These are phyloP conservation scores for Castor canadensis DNA, from an alignment of 2,113 vertebrate genomes.

Conservation along the genomic window DNA sequence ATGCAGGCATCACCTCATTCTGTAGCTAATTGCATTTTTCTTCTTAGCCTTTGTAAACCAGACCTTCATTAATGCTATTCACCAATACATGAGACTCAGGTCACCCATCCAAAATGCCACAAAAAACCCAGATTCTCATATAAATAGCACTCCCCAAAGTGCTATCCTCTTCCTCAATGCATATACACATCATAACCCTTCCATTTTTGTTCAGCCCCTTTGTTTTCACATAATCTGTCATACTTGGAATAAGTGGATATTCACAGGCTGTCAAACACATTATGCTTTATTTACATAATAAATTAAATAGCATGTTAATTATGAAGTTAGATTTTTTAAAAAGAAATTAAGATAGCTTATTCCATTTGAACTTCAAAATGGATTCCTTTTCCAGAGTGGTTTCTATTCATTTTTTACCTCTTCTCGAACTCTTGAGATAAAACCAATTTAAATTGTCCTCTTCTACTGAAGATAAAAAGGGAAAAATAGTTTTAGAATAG, in stretches of 20 bases:
- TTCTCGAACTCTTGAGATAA: constrained; percentile 26
- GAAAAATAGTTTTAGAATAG: neutral
- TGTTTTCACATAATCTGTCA: constrained; percentile 52
- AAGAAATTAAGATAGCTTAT: no score
- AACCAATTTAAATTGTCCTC: neutral
- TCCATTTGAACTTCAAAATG: neutral
- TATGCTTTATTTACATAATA: neutral
- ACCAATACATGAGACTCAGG: constrained; percentile 48
- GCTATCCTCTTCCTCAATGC: neutral
- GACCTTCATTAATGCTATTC: constrained; percentile 69
- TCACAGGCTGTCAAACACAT: no score
- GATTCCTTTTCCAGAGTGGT: constrained; percentile 7
- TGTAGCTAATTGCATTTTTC: constrained; percentile 57
- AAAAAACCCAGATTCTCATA: no score
- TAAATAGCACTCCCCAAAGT: constrained; percentile 15
- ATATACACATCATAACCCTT: neutral
- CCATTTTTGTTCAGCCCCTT: neutral
- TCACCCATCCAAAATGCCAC: constrained; percentile 71
- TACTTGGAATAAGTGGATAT: constrained; percentile 9
- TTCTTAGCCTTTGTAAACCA: no score
- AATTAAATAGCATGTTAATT: constrained; percentile 19
- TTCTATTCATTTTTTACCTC: neutral
- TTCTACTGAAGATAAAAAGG: neutral
- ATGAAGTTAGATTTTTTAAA: neutral
- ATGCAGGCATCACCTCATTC: constrained; percentile 60